Conservation (phyloP, 1,140 invertebrate genomes). For the Drosophila hydei region DNA sequence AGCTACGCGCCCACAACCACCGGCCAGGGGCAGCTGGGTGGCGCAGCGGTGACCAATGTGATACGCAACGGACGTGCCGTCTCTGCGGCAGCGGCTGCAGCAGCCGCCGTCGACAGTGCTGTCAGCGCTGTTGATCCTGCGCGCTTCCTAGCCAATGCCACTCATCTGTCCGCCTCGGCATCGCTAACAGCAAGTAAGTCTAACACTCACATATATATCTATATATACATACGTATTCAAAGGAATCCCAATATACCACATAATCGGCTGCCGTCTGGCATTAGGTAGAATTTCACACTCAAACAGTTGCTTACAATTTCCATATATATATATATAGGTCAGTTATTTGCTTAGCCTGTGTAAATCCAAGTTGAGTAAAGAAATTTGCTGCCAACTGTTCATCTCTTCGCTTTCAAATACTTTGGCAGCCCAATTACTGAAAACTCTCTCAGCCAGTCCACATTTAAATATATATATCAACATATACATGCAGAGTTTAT, state of each 20-base stretch:
- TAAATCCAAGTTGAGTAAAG: conserved; percentile 42
- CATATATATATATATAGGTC: background rate
- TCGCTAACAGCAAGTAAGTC: conserved; percentile 85
- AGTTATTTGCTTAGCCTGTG: conserved; percentile 66
- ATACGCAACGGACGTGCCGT: conserved; percentile 76
- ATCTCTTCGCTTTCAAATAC: conserved; percentile 18
- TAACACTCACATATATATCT: conserved; percentile 2
- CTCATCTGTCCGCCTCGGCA: conserved; percentile 83
- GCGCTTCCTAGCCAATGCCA: conserved; percentile 38
- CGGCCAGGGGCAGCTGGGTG: conserved; percentile 56
- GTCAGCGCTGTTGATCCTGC: conserved; percentile 48
- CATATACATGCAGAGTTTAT: background rate
- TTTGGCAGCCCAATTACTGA: background rate
- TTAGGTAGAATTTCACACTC: conserved; percentile 64
- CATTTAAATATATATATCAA: background rate
- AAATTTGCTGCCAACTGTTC: conserved; percentile 43
- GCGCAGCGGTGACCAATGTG: conserved; percentile 67
- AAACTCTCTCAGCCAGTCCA: background rate
- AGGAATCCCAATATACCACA: conserved; percentile 11
- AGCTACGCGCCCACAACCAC: conserved; percentile 58
- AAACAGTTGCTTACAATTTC: conserved; percentile 7
- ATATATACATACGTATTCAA: background rate
- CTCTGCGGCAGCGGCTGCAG: conserved; percentile 54
- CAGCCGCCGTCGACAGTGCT: conserved; percentile 44
- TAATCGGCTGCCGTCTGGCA: conserved; percentile 32